phyloP scores from a whole-genome alignment of 2,888 invertebrate species.

The Electrophaes corylata region DNA sequence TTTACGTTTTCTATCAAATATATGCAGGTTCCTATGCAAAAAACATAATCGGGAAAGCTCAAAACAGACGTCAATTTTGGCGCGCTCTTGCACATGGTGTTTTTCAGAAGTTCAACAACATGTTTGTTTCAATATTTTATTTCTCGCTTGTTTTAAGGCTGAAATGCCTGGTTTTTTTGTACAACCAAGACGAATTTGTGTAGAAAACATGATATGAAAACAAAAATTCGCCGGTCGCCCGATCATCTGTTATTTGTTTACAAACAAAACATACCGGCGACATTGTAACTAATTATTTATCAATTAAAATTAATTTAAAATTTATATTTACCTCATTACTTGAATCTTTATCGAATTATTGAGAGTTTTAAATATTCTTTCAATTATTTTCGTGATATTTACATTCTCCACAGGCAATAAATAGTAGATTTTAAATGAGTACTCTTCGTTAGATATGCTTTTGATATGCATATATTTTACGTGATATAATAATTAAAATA shows the following conservation, averaged over 20 bases:
- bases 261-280: constrained; percentile 76
- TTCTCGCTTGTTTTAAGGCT: constrained; percentile 41
- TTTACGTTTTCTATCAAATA: neutral
- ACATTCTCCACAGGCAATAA: neutral
- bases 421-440: neutral
- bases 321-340: neutral
- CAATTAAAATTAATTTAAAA: constrained; percentile 2
- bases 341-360: neutral
- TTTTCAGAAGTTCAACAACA: constrained; percentile 45
- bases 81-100: constrained; percentile 72
- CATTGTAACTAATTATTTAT: constrained; percentile 23
- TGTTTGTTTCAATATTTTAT: constrained; percentile 45
- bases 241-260: constrained; percentile 82
- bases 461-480: neutral
- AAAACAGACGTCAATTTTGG: constrained; percentile 67
- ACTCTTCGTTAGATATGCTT: too few species aligned
- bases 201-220: constrained; percentile 44
- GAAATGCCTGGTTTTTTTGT: constrained; percentile 46
- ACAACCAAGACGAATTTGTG: constrained; percentile 41
- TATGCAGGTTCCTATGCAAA: neutral
- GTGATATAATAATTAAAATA: too few species aligned
- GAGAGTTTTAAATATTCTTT: neutral
- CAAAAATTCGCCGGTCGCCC: constrained; percentile 41
- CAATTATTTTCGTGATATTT: neutral
- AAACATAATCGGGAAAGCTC: neutral